Evolutionary conservation across 1,140 invertebrate species (phyloP).

Genomic region (Temnothorax longispinosus): DNA sequence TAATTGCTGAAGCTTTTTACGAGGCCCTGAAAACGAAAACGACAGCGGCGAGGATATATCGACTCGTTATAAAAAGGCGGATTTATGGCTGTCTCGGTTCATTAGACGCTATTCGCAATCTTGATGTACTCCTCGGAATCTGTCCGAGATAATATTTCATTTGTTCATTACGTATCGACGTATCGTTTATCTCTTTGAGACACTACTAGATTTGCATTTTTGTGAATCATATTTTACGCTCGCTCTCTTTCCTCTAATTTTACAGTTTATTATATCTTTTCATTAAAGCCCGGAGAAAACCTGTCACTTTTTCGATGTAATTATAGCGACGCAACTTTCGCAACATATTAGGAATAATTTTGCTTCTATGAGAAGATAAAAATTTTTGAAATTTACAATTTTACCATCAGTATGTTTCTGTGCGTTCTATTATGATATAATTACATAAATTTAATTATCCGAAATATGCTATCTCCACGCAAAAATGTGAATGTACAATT

Average conservation of each 20-base stretch:
- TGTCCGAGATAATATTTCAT: conserved; percentile 35
- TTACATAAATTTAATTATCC: not conserved
- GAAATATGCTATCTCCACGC: not conserved
- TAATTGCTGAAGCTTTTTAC: conserved; percentile 53
- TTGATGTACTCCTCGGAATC: conserved; percentile 18
- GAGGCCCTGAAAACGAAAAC: conserved; percentile 48
- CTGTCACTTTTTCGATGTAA: not conserved
- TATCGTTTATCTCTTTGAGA: conserved; percentile 17
- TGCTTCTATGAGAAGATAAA: not conserved
- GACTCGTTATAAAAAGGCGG: conserved; percentile 40
- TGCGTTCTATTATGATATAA: not conserved
- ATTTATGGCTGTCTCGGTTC: conserved; percentile 29
- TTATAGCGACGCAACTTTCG: not conserved
- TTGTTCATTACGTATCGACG: not conserved
- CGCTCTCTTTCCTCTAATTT: not conserved
- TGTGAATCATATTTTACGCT: not conserved
- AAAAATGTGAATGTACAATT: not conserved
- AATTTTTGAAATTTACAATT: not conserved
- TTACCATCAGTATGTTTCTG: not conserved
- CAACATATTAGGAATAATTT: not conserved
- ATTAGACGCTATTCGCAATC: conserved; percentile 49
- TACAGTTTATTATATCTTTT: not conserved
- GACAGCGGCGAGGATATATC: conserved; percentile 43
- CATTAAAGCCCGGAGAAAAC: not conserved
- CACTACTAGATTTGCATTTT: not conserved